Evolutionary conservation across 2,797 vertebrate species (phyloP).

Genomic region (Bradypodion pumilum): DNA sequence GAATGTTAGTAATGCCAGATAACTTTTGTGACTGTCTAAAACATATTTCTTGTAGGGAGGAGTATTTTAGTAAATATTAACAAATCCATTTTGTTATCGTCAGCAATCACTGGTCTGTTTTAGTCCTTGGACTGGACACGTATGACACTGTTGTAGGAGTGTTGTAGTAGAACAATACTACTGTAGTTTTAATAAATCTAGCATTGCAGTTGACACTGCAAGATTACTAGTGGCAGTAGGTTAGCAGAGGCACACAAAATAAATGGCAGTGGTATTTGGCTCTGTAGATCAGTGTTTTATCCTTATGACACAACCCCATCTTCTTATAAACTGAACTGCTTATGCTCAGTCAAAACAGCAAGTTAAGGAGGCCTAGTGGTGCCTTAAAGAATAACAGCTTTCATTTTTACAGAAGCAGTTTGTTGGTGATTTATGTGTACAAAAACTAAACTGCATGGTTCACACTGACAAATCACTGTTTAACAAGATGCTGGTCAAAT

Average conservation of each 20-base stretch:
- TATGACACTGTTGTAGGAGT: not conserved
- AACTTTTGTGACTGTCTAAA: not conserved
- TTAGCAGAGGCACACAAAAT: not conserved
- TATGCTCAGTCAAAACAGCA: not conserved
- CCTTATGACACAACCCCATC: not conserved
- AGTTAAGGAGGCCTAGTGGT: no score
- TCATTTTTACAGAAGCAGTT: no score
- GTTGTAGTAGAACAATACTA: not conserved
- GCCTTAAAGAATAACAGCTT: no score
- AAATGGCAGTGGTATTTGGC: not conserved
- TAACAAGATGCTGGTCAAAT: no score
- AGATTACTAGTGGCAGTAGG: not conserved
- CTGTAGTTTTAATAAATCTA: not conserved
- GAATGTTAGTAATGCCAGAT: not conserved
- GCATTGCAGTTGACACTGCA: not conserved
- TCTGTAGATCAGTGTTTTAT: not conserved
- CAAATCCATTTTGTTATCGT: not conserved
- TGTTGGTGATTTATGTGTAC: no score
- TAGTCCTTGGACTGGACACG: not conserved
- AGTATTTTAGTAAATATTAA: not conserved
- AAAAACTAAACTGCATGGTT: no score
- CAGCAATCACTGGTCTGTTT: not conserved
- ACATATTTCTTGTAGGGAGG: not conserved
- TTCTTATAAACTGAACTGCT: not conserved
- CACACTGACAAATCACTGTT: no score